These are phyloP conservation scores for Onchidella celtica DNA, from an alignment of 2,888 invertebrate genomes.

Conservation along the genomic window DNA sequence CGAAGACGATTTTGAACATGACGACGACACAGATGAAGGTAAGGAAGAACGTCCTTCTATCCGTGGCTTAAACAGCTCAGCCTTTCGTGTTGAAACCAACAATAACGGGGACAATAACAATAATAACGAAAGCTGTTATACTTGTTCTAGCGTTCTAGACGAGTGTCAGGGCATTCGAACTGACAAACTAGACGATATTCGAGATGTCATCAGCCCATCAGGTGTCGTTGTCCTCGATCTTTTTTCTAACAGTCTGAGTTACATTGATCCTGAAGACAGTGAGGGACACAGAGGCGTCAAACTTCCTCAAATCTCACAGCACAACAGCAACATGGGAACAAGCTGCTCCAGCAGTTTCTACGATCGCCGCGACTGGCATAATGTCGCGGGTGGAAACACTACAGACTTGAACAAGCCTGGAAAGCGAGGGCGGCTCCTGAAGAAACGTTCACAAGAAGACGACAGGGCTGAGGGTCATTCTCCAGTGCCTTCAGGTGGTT, in stretches of 20 bases:
- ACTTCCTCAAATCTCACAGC: not conserved
- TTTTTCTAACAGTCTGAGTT: not conserved
- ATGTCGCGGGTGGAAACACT: not conserved
- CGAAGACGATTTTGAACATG: not conserved
- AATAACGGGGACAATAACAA: not conserved
- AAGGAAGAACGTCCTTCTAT: not conserved
- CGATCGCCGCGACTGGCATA: constrained; percentile 38
- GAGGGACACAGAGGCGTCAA: not conserved
- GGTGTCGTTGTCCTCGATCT: not conserved
- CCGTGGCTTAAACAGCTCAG: not conserved
- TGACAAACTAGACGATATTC: not conserved
- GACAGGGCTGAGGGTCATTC: too few species aligned
- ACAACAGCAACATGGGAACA: constrained; percentile 27
- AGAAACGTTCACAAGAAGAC: constrained; percentile 6
- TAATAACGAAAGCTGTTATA: not conserved
- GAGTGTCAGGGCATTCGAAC: not conserved
- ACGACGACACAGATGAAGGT: not conserved
- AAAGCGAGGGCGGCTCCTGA: not conserved
- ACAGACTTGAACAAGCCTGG: not conserved
- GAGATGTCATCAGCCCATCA: not conserved
- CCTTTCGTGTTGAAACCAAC: not conserved
- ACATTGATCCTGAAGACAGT: not conserved
- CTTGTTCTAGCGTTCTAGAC: not conserved
- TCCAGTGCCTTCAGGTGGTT: not conserved
- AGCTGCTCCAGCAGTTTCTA: constrained; percentile 41